phyloP scores from a whole-genome alignment of 2,888 invertebrate species.

The Pseudococcus longispinus region DNA sequence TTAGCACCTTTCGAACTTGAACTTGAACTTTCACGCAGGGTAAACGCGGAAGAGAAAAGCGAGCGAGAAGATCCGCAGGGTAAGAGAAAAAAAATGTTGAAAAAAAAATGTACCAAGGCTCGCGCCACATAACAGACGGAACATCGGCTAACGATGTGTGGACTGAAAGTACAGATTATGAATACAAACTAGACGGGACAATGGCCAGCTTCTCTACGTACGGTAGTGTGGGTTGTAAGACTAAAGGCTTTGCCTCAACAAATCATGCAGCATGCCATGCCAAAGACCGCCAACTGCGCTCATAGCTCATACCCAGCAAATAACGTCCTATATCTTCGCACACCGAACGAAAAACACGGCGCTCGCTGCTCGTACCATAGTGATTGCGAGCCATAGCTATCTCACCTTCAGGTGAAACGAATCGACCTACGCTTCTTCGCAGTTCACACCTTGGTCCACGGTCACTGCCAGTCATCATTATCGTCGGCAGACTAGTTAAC shows the following conservation, averaged over 20 bases:
- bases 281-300: slow-evolving; percentile 50
- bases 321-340: slow-evolving; percentile 25
- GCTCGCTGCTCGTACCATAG: not conserved
- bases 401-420: slow-evolving; percentile 47
- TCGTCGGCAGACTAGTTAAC: slow-evolving; percentile 49
- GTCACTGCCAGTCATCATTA: slow-evolving; percentile 51
- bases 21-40: too few species aligned
- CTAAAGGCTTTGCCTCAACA: slow-evolving; percentile 49
- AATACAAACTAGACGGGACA: slow-evolving; percentile 51
- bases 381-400: slow-evolving; percentile 23
- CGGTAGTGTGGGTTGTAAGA: slow-evolving; percentile 47
- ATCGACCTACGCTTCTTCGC: slow-evolving; percentile 48
- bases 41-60: not conserved
- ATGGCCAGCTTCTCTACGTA: slow-evolving; percentile 38
- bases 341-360: slow-evolving; percentile 3
- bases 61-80: not conserved
- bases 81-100: not conserved
- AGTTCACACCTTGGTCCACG: slow-evolving; percentile 50
- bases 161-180: slow-evolving; percentile 45
- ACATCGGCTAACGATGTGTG: slow-evolving; percentile 33
- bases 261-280: slow-evolving; percentile 54
- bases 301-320: slow-evolving; percentile 41
- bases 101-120: not conserved
- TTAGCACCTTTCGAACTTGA: too few species aligned
- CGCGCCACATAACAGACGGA: slow-evolving; percentile 1